A percentile compares a stretch with the other conserved stretches of the same genome.
These are phyloP conservation scores for Drosophila ananassae DNA, from an alignment of 1,140 invertebrate genomes.

Conservation along the genomic window DNA sequence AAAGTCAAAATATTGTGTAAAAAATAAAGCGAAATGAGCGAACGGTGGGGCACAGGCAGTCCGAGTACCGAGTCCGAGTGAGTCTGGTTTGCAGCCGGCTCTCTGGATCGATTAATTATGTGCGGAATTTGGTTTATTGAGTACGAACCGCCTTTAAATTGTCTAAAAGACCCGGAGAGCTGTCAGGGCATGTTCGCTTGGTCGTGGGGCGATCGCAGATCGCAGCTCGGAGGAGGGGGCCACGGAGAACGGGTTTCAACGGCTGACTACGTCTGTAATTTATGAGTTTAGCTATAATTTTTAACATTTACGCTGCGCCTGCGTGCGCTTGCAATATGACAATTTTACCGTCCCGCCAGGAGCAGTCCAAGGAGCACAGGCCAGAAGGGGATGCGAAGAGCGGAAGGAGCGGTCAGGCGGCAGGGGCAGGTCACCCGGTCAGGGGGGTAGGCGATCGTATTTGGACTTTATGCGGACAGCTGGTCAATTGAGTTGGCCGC, in stretches of 20 bases:
- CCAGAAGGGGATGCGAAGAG: not conserved
- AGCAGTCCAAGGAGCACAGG: slow-evolving; percentile 7
- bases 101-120: slow-evolving; percentile 79
- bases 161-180: slow-evolving; percentile 76
- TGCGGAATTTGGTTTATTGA: slow-evolving; percentile 83
- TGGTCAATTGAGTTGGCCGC: slow-evolving; percentile 77
- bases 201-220: slow-evolving; percentile 30
- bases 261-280: slow-evolving; percentile 72
- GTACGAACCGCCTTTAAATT: slow-evolving; percentile 82
- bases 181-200: slow-evolving; percentile 61
- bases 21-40: slow-evolving; percentile 26
- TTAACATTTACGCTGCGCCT: slow-evolving; percentile 81
- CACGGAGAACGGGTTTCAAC: slow-evolving; percentile 60
- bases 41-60: not conserved
- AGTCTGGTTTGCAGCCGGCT: slow-evolving; percentile 43
- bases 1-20: slow-evolving; percentile 71
- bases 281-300: slow-evolving; percentile 83
- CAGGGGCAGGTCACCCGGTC: slow-evolving; percentile 23
- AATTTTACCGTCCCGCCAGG: slow-evolving; percentile 45
- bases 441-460: slow-evolving; percentile 51
- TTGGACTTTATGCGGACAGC: slow-evolving; percentile 73
- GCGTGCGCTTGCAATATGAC: slow-evolving; percentile 82
- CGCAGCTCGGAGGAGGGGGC: slow-evolving; percentile 10
- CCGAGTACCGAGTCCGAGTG: slow-evolving; percentile 20
- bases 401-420: not conserved